Conservation (phyloP, 2,113 vertebrate genomes). For the Hydrolagus affinis region DNA sequence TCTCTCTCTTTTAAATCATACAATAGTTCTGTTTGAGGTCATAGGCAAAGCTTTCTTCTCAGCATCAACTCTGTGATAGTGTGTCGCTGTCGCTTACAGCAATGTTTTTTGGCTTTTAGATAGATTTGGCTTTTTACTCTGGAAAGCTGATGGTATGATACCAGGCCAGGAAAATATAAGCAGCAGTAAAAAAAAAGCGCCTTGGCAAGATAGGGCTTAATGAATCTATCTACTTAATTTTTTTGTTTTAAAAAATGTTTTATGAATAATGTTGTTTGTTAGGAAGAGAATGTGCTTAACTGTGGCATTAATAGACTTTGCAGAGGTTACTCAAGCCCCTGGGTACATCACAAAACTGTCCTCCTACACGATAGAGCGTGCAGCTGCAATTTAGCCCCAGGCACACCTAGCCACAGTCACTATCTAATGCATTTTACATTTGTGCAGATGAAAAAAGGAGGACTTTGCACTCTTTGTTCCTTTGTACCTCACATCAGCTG, state of each 20-base stretch:
- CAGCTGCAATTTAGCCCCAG: conserved; percentile 54
- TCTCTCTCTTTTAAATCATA: conserved; percentile 26
- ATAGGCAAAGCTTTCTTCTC: conserved; percentile 32
- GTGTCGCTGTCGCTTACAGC: conserved; percentile 44
- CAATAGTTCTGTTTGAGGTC: conserved; percentile 39
- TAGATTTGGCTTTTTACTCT: conserved; percentile 41
- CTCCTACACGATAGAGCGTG: conserved; percentile 55
- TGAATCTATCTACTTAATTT: conserved; percentile 47
- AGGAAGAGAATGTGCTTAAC: conserved; percentile 42
- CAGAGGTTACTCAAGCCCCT: conserved; percentile 53
- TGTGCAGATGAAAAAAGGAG: conserved; percentile 51
- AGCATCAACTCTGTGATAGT: conserved; percentile 37
- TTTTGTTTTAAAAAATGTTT: conserved; percentile 45
- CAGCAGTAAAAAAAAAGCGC: conserved; percentile 42
- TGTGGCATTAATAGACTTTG: conserved; percentile 53
- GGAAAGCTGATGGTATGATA: conserved; percentile 44
- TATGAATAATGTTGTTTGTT: conserved; percentile 44
- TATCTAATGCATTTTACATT: conserved; percentile 65
- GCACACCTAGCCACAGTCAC: conserved; percentile 62
- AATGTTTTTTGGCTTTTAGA: conserved; percentile 44
- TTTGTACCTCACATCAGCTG: conserved; percentile 47
- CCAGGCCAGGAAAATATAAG: conserved; percentile 47
- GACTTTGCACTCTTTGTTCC: conserved; percentile 39
- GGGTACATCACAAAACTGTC: conserved; percentile 55
- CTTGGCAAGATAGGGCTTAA: conserved; percentile 39